Conservation (phyloP, 2,888 invertebrate species). For the Pasiphila rectangulata region DNA sequence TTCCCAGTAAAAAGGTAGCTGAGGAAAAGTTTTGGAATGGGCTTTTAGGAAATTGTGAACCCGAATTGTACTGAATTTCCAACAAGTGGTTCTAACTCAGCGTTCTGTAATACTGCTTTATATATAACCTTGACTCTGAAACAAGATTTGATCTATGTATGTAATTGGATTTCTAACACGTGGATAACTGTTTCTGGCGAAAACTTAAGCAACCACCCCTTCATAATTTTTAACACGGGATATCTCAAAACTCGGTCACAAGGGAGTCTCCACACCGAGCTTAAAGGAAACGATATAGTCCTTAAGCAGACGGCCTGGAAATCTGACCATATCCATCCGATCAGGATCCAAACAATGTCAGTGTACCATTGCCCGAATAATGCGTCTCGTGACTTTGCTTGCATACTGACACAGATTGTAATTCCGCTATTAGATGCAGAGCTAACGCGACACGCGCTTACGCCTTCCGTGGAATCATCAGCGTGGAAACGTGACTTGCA, state of each 20-base stretch:
- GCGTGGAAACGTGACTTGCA: conserved; percentile 19
- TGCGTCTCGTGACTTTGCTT: conserved; percentile 18
- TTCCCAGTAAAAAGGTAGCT: not conserved
- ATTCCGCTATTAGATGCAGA: conserved; percentile 15
- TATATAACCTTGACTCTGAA: not conserved
- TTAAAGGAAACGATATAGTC: too few relatives aligned
- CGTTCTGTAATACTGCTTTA: not conserved
- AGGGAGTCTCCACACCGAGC: too few relatives aligned
- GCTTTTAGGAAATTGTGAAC: too few relatives aligned
- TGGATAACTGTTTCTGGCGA: too few relatives aligned
- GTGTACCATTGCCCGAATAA: conserved; percentile 18
- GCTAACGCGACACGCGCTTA: conserved; percentile 15
- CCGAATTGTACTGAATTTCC: too few relatives aligned
- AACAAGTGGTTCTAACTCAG: not conserved
- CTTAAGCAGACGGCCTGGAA: not conserved
- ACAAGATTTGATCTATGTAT: not conserved
- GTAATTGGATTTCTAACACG: not conserved
- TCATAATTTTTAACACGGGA: too few relatives aligned
- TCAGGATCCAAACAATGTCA: conserved; percentile 13
- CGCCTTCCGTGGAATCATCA: conserved; percentile 13
- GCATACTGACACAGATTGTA: conserved; percentile 20
- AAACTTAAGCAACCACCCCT: too few relatives aligned
- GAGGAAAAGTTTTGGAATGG: too few relatives aligned
- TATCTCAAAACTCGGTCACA: too few relatives aligned
- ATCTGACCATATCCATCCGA: not conserved